phyloP scores from a whole-genome alignment of 2,888 invertebrate genomes.

The Agrochola lota region DNA sequence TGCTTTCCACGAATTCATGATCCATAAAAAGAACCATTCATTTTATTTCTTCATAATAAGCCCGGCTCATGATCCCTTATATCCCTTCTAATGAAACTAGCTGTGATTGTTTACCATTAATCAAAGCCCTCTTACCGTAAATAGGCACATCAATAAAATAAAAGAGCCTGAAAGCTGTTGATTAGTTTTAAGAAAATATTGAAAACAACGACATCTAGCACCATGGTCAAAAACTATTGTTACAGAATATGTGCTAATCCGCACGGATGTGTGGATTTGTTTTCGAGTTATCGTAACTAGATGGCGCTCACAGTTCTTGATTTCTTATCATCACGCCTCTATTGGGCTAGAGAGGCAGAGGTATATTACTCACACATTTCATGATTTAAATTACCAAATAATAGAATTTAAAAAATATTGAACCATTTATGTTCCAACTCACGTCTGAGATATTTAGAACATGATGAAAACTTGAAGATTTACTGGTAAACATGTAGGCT shows the following conservation, averaged over 20 bases:
- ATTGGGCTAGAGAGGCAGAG: background rate
- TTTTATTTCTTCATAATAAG: constrained; percentile 47
- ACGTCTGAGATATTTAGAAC: background rate
- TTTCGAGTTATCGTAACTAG: background rate
- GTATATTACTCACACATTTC: background rate
- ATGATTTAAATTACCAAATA: background rate
- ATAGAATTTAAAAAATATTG: background rate
- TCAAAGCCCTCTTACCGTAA: constrained; percentile 47
- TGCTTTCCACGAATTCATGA: background rate
- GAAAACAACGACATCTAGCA: constrained; percentile 40
- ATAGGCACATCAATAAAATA: constrained; percentile 37
- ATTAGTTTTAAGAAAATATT: background rate
- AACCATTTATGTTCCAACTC: background rate
- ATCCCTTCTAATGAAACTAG: constrained; percentile 50
- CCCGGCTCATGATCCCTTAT: constrained; percentile 30
- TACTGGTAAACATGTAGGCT: background rate
- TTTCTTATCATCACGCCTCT: background rate
- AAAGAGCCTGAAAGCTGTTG: constrained; percentile 12
- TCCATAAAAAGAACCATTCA: constrained; percentile 6
- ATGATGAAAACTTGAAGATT: background rate
- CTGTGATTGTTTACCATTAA: constrained; percentile 59
- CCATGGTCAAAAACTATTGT: background rate
- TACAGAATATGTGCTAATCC: background rate
- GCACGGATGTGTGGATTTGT: background rate
- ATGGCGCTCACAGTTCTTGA: constrained; percentile 10